Conservation (phyloP, 2,888 invertebrate genomes). For the Melieria crassipennis region DNA sequence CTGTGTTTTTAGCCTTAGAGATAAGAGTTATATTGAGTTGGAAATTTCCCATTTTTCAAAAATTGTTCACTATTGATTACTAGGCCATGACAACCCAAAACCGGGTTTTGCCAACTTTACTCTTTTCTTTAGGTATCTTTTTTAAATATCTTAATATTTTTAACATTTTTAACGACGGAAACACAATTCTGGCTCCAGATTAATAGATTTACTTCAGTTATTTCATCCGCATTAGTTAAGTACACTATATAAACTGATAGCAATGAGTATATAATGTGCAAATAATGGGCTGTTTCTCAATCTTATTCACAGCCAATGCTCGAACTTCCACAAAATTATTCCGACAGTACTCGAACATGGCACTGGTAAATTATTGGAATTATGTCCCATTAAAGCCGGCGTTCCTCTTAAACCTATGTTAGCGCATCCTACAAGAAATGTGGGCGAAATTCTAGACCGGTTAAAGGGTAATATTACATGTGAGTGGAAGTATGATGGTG, state of each 20-base stretch:
- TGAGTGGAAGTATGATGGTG: constrained; percentile 99
- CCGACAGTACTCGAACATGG: constrained; percentile 82
- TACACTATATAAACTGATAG: no score
- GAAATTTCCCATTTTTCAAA: no score
- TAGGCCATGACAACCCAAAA: no score
- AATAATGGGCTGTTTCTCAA: constrained; percentile 13
- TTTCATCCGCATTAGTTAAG: no score
- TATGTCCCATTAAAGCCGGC: constrained; percentile 90
- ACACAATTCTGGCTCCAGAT: no score
- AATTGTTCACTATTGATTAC: no score
- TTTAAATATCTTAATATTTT: background rate
- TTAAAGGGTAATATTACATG: constrained; percentile 94
- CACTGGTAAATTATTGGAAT: constrained; percentile 75
- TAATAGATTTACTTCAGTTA: no score
- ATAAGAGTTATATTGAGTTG: no score
- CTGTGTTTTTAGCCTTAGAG: no score
- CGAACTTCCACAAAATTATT: constrained; percentile 89
- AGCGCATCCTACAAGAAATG: constrained; percentile 96
- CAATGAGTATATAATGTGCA: background rate
- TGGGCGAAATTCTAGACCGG: constrained; percentile 83
- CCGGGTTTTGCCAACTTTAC: no score
- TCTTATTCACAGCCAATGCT: constrained; percentile 81
- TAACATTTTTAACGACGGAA: background rate
- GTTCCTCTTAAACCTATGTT: constrained; percentile 98
- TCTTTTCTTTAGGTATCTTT: background rate